These are phyloP conservation scores for Botrylloides violaceus DNA, from an alignment of 23 tunicate species.

Conservation along the genomic window DNA sequence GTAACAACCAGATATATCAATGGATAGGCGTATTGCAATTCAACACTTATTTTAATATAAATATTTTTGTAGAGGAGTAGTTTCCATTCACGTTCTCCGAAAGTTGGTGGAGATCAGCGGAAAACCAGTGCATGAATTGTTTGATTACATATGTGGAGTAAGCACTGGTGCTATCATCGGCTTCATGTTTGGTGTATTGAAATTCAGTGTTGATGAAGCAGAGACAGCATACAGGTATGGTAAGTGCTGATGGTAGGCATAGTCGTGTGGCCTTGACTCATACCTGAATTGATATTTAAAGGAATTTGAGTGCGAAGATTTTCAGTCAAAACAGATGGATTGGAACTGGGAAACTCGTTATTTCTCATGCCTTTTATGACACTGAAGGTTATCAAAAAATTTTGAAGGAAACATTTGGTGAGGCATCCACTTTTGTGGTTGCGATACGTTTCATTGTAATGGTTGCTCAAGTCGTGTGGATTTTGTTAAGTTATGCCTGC, in stretches of 20 bases:
- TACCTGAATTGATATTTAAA: too few relatives aligned
- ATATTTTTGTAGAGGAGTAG: too few relatives aligned
- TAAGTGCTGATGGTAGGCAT: neutral
- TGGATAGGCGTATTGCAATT: neutral
- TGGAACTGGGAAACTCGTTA: conserved; percentile 59
- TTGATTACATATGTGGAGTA: conserved; percentile 94
- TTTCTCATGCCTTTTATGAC: conserved; percentile 82
- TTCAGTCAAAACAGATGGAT: conserved; percentile 49
- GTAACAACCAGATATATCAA: too few relatives aligned
- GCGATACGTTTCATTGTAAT: too few relatives aligned
- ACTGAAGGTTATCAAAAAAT: conserved; percentile 60
- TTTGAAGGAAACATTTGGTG: conserved; percentile 59
- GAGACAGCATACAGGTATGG: conserved; percentile 57
- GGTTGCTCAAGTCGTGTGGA: neutral
- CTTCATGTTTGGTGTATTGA: conserved; percentile 55
- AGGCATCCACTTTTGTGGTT: too few relatives aligned
- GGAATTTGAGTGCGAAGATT: conserved; percentile 45
- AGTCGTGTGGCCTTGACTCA: too few relatives aligned
- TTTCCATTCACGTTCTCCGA: conserved; percentile 60
- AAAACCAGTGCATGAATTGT: conserved; percentile 68
- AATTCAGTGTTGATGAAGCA: conserved; percentile 39
- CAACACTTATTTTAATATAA: neutral
- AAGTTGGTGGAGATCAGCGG: conserved; percentile 60
- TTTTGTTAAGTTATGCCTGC: neutral
- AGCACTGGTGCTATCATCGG: conserved; percentile 87